Evolutionary conservation across 2,888 invertebrate species (phyloP), one percentile per base, ranked within the genome.

Genomic region (Acanthosepion lycidas): DNA sequence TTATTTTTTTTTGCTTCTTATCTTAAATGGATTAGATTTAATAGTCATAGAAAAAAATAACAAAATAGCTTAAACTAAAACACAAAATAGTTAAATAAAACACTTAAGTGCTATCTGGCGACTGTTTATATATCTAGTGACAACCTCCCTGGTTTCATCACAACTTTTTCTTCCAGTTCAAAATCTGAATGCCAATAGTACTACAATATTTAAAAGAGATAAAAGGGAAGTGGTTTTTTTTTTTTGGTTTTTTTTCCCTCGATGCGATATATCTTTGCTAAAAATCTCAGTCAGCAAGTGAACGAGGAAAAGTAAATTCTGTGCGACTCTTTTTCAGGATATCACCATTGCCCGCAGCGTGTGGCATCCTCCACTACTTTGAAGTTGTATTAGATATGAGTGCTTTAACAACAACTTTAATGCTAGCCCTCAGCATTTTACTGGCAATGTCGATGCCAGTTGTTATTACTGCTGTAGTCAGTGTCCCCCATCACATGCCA

Each of bases 231-330:
- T 42, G 6, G n/a, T 78, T 78, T 15, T 78, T n/a, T 78, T 78
- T 15, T 78, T 78, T n/a, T n/a, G n/a, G n/a, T n/a, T n/a, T 15
- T 15, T n/a, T 78, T 78, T 33, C n/a, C 15, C 15, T 18, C 33
- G n/a, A 78, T 78, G 15, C n/a, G n/a, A 78, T n/a, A n/a, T n/a
- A 78, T 78, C n/a, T 12, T n/a, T 15, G 78, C 78, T 78, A 78
- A 78, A 78, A n/a, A n/a, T 78, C 78, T 78, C 78, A 78, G 78
- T n/a, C 78, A 78, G 78, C 78, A 78, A 78, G 78, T 78, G n/a
- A 78, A 78, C 15, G 78, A 78, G 78, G 9, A 78, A n/a, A 23
- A 33, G n/a, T n/a, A 78, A 33, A 78, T 78, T 78, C n/a, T 78
- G 78, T n/a, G 78, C 12, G 78, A 78, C 78, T n/a, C n/a, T 78